Base-by-base conservation (phyloP, 30 jellyfish, hydroid and myxozoan species). In the Chrysaora quinquecirrha region DNA sequence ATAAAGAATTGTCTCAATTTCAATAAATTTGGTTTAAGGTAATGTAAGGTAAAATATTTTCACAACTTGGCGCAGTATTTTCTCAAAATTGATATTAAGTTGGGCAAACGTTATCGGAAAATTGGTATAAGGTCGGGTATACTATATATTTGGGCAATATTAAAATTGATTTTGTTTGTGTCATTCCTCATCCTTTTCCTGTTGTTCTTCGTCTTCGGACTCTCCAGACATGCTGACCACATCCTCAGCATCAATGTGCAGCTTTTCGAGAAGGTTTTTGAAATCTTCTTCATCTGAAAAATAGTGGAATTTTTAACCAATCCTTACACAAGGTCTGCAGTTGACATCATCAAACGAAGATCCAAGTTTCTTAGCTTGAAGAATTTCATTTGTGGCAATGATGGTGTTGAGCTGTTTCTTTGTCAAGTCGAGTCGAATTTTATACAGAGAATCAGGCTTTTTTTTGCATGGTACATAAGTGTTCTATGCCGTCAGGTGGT, bases 221-320 rank as follows among this genome's bases (percentile, higher is more conserved):
- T 75, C 76, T 75, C 87, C 87, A 1, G 48, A 34, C 52, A 34
- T 76, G 52, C 87, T 75, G 87, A 48, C 78, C 87, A 75, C 78
- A 75, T 75, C 77, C 24, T 75, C 78, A 75, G 52, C 24, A 48
- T 52, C 78, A 25, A 75, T 71, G 30, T 75, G 48, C 64, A 75
- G 47, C 52, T 75, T 27, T 75, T 70, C 87, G 52, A 75, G 87
- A 70, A 75, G 87, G 28, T 54, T 70, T 75, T 75, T 75, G 78
- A 75, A 75, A 75, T 35, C 87, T 76, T 75, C 87, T 75, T 75
- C 87, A 75, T 75, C 75, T 63, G 75, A 75, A 64, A 73, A 73
- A 73, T 34, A 73, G 0, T 47, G 75, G 28, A 73, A 73, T 64
- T 73, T 46, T 73, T 47, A 32, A 56, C 58, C 58, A 43, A 43